Base-by-base conservation (phyloP, 2,113 vertebrate species). In the Ondatra zibethicus region DNA sequence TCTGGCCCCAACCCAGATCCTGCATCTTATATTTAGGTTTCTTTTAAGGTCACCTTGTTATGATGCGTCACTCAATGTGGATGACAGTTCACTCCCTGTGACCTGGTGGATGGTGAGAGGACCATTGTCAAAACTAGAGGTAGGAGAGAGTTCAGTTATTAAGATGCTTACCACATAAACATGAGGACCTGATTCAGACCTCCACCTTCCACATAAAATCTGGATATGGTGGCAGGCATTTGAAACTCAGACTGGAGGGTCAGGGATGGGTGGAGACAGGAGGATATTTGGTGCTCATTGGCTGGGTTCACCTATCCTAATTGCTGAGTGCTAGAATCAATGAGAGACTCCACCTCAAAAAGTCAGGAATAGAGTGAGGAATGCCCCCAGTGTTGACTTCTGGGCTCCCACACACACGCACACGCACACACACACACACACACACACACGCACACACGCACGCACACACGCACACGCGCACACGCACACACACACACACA, bases 41-140 rank as follows among this genome's bases (percentile, higher is more conserved):
- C 25, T 75, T 3, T 68, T 21, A 45, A 52, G 55, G 4, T 1
- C 0, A 17, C 39, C 61, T 45, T 0, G 27, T 17, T 14, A 16
- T 33, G 5, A 0, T 7, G 7, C 3, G 0, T 7, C 1, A 21
- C 39, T 7, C 52, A 27, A 16, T 29, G 11, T 17, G 17, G 65
- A 68, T 39, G 66, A 36, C 2, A 61, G 10, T 4, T 45, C 45
- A 31, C 52, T 36, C 33, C 31, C 11, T 16, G 55, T 31, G 29
- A 19, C 33, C 88, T 91, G 2, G 0, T 1, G 8, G 4, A 73
- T 2, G 19, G 27, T 42, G 23, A 11, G 29, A 87, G 47, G 66
- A 61, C 11, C 29, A 14, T 2, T 16, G n/a, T 27, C 27, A 19
- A 31, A 47, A n/a, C 27, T 27, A 0, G 33, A 39, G 86, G 58